A percentile compares a stretch with the other conserved stretches of the same genome.
These are phyloP conservation scores for Apis cerana DNA, from an alignment of 1,140 invertebrate species.

Conservation along the genomic window DNA sequence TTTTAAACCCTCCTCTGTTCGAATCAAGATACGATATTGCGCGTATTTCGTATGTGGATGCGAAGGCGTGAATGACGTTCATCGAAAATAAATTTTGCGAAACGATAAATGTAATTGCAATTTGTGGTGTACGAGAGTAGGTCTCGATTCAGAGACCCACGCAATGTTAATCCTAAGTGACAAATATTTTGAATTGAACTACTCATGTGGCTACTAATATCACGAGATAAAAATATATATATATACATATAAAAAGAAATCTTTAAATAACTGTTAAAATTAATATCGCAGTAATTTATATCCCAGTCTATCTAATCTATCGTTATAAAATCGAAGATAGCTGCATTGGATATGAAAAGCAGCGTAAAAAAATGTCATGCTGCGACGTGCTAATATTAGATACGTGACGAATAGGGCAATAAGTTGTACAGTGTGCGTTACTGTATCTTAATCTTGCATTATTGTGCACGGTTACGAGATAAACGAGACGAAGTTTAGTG, in stretches of 20 bases:
- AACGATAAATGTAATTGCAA: background rate
- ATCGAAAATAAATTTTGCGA: background rate
- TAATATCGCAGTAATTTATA: no score
- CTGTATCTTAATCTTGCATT: background rate
- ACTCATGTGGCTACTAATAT: no score
- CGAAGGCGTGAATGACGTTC: background rate
- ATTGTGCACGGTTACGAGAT: background rate
- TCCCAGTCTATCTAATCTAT: no score
- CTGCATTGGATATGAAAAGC: no score
- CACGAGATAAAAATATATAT: no score
- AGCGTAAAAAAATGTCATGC: no score
- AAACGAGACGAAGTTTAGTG: background rate
- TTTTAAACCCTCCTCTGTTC: no score
- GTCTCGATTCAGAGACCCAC: background rate
- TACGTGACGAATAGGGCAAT: background rate
- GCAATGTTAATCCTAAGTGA: no score
- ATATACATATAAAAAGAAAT: no score
- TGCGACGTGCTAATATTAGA: background rate
- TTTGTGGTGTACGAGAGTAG: background rate
- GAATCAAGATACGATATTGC: background rate
- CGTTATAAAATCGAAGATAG: no score
- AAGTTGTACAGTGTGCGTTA: background rate
- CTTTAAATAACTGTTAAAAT: no score
- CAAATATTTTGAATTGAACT: no score
- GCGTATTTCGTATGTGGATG: background rate